Evolutionary conservation across 2,797 vertebrate genomes (phyloP).

Genomic region (Gambelia wislizenii): DNA sequence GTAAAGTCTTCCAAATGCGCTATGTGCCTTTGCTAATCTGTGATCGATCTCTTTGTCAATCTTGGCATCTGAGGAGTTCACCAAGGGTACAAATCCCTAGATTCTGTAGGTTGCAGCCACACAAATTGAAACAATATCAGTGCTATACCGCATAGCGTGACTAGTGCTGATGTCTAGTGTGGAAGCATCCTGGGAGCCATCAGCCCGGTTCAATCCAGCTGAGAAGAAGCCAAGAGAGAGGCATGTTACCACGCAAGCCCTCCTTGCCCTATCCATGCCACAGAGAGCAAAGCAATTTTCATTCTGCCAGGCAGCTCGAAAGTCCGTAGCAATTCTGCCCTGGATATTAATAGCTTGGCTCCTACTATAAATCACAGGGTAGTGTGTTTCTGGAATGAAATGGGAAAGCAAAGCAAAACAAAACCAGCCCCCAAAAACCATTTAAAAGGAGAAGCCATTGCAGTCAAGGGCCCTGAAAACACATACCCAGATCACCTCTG

Average conservation of each 20-base stretch:
- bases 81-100: no score
- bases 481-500: fast-evolving
- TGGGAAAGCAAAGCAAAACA: slow-evolving; percentile 6
- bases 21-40: no score
- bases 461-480: slow-evolving; percentile 14
- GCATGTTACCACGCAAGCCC: background rate
- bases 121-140: no score
- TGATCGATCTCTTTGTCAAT: no score
- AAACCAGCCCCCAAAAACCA: background rate
- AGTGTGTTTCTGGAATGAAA: slow-evolving; percentile 23
- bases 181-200: background rate
- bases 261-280: background rate
- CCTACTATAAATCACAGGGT: slow-evolving; percentile 29
- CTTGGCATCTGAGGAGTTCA: no score
- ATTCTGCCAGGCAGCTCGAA: slow-evolving; percentile 35
- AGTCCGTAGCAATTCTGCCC: slow-evolving; percentile 49
- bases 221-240: background rate
- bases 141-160: no score
- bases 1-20: no score
- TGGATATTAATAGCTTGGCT: slow-evolving; percentile 52
- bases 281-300: slow-evolving; percentile 16
- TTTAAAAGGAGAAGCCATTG: background rate
- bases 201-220: background rate
- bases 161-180: background rate
- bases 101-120: no score